Evolutionary conservation across 2,888 invertebrate species (phyloP), one percentile per base, ranked within the genome.

Genomic region (Bembecia ichneumoniformis): DNA sequence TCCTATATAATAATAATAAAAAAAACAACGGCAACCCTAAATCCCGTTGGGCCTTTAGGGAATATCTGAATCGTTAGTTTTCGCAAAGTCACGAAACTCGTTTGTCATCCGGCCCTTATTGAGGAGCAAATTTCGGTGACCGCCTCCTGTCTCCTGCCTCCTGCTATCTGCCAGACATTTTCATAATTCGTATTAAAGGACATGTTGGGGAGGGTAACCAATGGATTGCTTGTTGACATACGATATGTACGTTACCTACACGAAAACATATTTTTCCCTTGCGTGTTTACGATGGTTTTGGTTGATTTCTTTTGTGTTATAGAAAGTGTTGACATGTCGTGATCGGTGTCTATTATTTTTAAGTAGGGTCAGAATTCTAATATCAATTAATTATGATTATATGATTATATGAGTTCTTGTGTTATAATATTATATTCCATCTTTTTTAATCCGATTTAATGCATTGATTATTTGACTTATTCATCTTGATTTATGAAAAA

Each of bases 41-140:
- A 44, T 49, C 44, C 63, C 64, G 36, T 10, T 62, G 60, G 68
- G 58, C 54, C 28, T 28, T 53, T 47, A 51, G 53, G 52, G 59
- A 60, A 65, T 70, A 67, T 69, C 66, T 73, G 71, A 71, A 51
- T 51, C 48, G 43, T 11, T 34, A 46, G 44, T 70, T 74, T 74
- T 63, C 64, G 73, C 74, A 62, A 58, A 68, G 74, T 79, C 77
- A 78, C 69, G 60, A 57, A 58, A 63, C 61, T 78, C 77, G 74
- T 80, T 78, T 77, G 72, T 78, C 77, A 77, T 77, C 66, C 66
- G 56, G 52, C 71, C 72, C 68, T 72, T 73, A 77, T 75, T 76
- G 74, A 71, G 66, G 71, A 66, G 66, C 49, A 46, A 52, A 51
- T 46, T 44, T 44, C 17, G 44, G 44, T 44, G 44, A 44, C 44